phyloP scores from a whole-genome alignment of 2,797 vertebrate genomes.

The Podargus strigoides region DNA sequence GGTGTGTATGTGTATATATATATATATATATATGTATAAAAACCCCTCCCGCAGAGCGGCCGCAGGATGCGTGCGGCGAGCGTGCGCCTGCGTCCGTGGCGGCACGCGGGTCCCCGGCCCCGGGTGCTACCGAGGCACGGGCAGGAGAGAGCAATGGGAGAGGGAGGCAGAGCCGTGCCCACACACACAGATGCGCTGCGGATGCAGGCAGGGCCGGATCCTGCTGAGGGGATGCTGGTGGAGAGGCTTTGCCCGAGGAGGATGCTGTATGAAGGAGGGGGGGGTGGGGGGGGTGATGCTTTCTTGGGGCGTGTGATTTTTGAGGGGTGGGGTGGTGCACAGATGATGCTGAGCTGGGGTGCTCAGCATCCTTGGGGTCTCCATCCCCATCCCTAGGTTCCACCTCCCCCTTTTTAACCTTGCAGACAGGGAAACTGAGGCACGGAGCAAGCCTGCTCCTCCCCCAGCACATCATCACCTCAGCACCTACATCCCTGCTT shows the following conservation, averaged over 20 bases:
- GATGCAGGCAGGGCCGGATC: neutral
- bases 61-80: neutral
- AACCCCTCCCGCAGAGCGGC: neutral
- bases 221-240: neutral
- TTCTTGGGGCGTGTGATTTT: neutral
- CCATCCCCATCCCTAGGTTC: neutral
- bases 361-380: neutral
- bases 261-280: neutral
- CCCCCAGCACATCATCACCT: neutral
- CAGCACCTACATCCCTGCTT: neutral
- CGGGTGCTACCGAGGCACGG: slow-evolving; percentile 32
- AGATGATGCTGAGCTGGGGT: neutral
- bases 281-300: neutral
- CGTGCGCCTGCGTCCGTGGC: slow-evolving; percentile 24
- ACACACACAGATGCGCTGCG: neutral
- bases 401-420: fast-evolving
- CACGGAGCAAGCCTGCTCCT: neutral
- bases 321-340: no score
- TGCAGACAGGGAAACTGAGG: neutral
- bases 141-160: slow-evolving; percentile 48
- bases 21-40: neutral
- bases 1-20: neutral
- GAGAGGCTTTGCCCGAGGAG: neutral
- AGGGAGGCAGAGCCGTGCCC: slow-evolving; percentile 53
- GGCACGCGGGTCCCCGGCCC: neutral